Percentiles rank a stretch among this genome's conserved stretches.
These are phyloP conservation scores for Drosophila mulleri DNA, from an alignment of 2,888 invertebrate genomes.

Conservation along the genomic window DNA sequence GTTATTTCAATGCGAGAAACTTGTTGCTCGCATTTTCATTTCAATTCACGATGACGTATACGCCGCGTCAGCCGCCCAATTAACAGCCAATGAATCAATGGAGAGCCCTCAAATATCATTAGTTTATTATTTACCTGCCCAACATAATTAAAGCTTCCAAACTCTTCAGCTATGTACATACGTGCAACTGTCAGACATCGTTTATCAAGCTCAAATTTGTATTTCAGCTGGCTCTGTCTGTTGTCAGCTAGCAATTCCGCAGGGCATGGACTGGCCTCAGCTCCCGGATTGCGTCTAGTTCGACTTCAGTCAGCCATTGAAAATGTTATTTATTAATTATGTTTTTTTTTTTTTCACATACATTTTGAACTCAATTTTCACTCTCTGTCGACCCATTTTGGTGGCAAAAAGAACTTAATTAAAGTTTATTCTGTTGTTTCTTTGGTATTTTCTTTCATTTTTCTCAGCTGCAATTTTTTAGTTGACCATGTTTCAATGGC, in stretches of 20 bases:
- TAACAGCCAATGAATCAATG: constrained; percentile 66
- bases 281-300: constrained; percentile 13
- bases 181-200: constrained; percentile 55
- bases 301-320: constrained; percentile 51
- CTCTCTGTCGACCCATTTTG: constrained; percentile 44
- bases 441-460: constrained; percentile 2
- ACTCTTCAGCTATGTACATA: constrained; percentile 22
- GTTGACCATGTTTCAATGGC: constrained; percentile 64
- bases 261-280: constrained; percentile 21
- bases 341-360: constrained; percentile 10
- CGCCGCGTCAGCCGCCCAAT: constrained; percentile 60
- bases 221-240: constrained; percentile 29
- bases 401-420: constrained; percentile 37
- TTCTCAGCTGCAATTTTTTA: constrained; percentile 11
- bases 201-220: constrained; percentile 49
- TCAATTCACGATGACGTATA: constrained; percentile 76
- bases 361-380: constrained; percentile 1
- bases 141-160: constrained; percentile 46
- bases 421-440: not conserved
- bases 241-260: constrained; percentile 52
- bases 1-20: constrained; percentile 69
- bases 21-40: constrained; percentile 76
- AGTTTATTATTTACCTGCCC: constrained; percentile 46
- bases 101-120: constrained; percentile 12
- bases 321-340: constrained; percentile 38